Percentiles rank a stretch among this genome's conserved stretches.
These are phyloP conservation scores for Meloidogyne hapla DNA, from an alignment of 1,140 invertebrate genomes.

Conservation along the genomic window DNA sequence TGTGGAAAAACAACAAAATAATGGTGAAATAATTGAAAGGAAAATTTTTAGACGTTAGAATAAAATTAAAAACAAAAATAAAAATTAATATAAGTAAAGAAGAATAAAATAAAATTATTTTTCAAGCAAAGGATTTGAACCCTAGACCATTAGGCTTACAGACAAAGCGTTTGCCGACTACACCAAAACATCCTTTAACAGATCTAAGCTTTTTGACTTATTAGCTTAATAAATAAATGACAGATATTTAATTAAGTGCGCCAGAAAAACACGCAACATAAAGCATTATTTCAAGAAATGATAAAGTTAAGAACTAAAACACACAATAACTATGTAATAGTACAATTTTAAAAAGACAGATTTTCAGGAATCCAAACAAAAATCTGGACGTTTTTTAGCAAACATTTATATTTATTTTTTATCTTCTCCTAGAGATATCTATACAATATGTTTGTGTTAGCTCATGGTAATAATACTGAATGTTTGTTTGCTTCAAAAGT, in stretches of 20 bases:
- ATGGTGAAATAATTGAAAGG: not conserved
- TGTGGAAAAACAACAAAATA: conserved; percentile 6
- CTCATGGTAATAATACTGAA: not conserved
- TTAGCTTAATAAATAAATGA: no score
- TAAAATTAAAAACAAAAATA: not conserved
- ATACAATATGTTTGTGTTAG: not conserved
- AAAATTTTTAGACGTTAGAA: not conserved
- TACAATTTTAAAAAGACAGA: no score
- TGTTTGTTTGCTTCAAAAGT: not conserved
- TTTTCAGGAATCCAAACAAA: not conserved
- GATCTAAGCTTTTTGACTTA: not conserved
- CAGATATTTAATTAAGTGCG: no score
- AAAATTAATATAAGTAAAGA: not conserved
- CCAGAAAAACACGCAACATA: no score
- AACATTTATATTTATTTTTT: not conserved
- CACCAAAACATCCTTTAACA: not conserved
- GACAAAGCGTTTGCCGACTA: not conserved
- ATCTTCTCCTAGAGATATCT: not conserved
- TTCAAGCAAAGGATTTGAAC: not conserved
- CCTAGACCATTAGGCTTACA: not conserved
- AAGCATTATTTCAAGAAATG: no score
- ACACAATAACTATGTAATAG: no score
- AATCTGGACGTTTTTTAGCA: not conserved
- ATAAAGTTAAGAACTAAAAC: no score
- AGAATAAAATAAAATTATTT: not conserved